These are phyloP conservation scores for Oikopleura dioica DNA, from an alignment of 23 tunicate genomes.

Conservation along the genomic window DNA sequence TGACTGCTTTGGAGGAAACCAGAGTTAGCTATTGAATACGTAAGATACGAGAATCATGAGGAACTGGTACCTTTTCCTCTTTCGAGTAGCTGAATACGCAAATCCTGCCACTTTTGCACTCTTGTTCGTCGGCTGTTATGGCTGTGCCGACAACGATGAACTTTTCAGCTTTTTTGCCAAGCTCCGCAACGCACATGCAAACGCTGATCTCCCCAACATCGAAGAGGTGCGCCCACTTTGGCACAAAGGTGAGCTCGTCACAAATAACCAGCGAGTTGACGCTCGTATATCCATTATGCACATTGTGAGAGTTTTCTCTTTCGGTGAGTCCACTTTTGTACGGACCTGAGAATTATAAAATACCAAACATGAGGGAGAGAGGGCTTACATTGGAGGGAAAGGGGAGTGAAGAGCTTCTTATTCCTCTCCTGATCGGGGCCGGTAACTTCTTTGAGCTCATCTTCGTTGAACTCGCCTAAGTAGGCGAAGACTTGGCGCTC, in stretches of 20 bases:
- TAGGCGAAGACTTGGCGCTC: not conserved
- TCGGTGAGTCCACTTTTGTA: not conserved
- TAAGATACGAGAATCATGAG: not conserved
- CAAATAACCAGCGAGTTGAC: conserved; percentile 31
- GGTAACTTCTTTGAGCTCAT: not conserved
- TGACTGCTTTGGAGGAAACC: no score
- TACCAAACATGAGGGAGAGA: no score
- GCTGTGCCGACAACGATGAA: conserved; percentile 82
- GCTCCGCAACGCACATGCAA: conserved; percentile 23
- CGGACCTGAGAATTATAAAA: not conserved
- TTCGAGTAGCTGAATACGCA: conserved; percentile 39
- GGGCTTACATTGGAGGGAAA: not conserved
- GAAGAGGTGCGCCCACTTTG: not conserved
- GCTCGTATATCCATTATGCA: not conserved
- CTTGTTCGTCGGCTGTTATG: conserved; percentile 47
- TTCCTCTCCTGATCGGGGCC: not conserved
- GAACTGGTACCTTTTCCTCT: conserved; percentile 12
- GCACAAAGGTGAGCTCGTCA: conserved; percentile 84
- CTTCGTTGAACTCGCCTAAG: not conserved
- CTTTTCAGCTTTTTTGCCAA: conserved; percentile 22
- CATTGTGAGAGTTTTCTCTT: not conserved
- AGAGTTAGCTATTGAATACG: not conserved
- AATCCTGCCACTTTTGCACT: conserved; percentile 58
- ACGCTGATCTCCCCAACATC: not conserved
- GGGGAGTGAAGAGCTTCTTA: not conserved